Conservation (phyloP, 2,888 invertebrate genomes). For the Perizoma affinitatum region DNA sequence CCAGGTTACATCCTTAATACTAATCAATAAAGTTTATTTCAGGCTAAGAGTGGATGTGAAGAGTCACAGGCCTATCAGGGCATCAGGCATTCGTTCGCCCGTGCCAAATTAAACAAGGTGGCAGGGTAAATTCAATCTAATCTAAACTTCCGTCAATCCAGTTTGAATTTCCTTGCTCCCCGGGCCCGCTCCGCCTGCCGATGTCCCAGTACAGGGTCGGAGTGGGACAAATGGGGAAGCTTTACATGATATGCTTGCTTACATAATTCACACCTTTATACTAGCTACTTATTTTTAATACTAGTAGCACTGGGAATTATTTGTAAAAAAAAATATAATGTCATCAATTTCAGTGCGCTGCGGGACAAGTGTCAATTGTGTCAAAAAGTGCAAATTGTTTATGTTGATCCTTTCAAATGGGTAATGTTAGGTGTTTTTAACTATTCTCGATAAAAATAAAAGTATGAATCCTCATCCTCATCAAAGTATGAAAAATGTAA, state of each 20-base stretch:
- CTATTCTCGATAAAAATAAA: too few species aligned
- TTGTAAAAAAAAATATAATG: too few species aligned
- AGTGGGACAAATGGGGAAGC: conserved; percentile 13
- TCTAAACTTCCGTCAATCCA: conserved; percentile 81
- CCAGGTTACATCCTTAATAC: background rate
- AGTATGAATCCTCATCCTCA: too few species aligned
- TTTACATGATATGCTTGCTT: conserved; percentile 15
- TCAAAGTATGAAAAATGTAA: too few species aligned
- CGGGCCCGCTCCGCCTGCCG: conserved; percentile 38
- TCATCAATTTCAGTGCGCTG: too few species aligned
- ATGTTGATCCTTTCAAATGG: too few species aligned
- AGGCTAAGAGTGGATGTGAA: conserved; percentile 10
- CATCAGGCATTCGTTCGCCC: conserved; percentile 51
- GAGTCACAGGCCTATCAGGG: conserved; percentile 18
- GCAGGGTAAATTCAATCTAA: conserved; percentile 78
- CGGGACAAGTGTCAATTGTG: too few species aligned
- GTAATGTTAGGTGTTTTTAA: too few species aligned
- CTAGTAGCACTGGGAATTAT: too few species aligned
- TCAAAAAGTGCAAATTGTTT: too few species aligned
- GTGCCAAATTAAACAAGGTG: conserved; percentile 80
- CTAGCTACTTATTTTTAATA: conserved; percentile 9
- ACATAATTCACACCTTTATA: conserved; percentile 22
- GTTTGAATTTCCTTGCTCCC: conserved; percentile 72
- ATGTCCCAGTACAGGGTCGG: conserved; percentile 39
- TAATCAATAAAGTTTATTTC: conserved; percentile 17